Conservation (phyloP, 2,113 vertebrate genomes). For the Megalops atlanticus region DNA sequence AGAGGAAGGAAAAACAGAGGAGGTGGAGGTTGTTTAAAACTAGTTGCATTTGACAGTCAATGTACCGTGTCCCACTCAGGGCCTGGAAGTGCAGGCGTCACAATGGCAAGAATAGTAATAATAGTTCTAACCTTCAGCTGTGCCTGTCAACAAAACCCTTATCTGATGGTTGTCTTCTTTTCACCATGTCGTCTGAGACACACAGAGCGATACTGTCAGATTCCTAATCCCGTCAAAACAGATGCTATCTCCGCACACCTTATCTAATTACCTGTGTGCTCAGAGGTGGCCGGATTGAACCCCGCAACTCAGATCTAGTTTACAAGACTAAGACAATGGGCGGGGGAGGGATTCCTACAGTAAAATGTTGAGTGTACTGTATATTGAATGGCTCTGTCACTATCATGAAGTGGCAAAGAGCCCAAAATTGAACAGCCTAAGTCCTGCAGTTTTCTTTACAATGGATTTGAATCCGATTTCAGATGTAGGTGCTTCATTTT, state of each 20-base stretch:
- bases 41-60: slow-evolving; percentile 50
- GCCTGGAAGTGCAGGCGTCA: slow-evolving; percentile 55
- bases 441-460: not conserved
- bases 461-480: not conserved
- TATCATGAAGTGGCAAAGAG: not conserved
- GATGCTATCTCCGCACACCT: slow-evolving; percentile 66
- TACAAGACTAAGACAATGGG: not conserved
- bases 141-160: slow-evolving; percentile 51
- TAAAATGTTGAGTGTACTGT: too few species aligned
- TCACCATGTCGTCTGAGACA: slow-evolving; percentile 46
- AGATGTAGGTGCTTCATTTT: not conserved
- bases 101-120: slow-evolving; percentile 54
- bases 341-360: not conserved
- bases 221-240: slow-evolving; percentile 68
- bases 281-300: not conserved
- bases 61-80: slow-evolving; percentile 53
- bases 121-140: slow-evolving; percentile 54
- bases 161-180: slow-evolving; percentile 61
- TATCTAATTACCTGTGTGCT: slow-evolving; percentile 69
- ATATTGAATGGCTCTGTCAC: not conserved
- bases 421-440: not conserved
- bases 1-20: slow-evolving; percentile 9
- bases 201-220: slow-evolving; percentile 59
- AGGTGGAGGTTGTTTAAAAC: slow-evolving; percentile 45
- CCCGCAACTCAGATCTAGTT: not conserved